phyloP scores from a whole-genome alignment of 1,140 invertebrate genomes.

The Calliphora vicina region DNA sequence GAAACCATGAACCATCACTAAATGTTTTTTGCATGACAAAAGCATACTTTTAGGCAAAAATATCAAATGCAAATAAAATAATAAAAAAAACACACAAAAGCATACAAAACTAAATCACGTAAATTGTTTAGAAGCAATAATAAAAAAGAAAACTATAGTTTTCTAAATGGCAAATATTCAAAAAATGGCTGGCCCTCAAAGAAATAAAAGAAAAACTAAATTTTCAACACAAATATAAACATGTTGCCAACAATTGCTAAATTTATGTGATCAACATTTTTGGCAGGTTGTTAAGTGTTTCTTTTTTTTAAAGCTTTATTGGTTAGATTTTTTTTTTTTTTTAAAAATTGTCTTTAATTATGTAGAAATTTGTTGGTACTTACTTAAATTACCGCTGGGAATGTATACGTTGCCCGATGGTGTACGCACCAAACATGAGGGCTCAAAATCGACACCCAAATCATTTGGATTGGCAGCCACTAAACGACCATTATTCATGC shows the following conservation, averaged over 20 bases:
- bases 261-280: not conserved
- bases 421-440: conserved; percentile 88
- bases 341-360: no score
- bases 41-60: conserved; percentile 22
- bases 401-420: conserved; percentile 92
- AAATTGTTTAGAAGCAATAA: conserved; percentile 1
- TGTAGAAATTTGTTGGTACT: conserved; percentile 50
- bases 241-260: not conserved
- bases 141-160: not conserved
- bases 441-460: conserved; percentile 82
- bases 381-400: conserved; percentile 78
- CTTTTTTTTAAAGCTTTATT: no score
- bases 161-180: not conserved
- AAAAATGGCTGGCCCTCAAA: not conserved
- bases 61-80: no score
- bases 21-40: not conserved
- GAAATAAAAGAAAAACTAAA: no score
- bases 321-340: no score
- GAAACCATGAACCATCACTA: no score
- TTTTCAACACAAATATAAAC: no score
- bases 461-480: conserved; percentile 80
- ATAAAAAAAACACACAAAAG: no score
- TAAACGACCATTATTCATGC: conserved; percentile 79
- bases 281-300: not conserved
- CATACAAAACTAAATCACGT: not conserved